These are phyloP conservation scores for Drosophila aff. DNA, from an alignment of 1,140 invertebrate genomes.

Conservation along the genomic window DNA sequence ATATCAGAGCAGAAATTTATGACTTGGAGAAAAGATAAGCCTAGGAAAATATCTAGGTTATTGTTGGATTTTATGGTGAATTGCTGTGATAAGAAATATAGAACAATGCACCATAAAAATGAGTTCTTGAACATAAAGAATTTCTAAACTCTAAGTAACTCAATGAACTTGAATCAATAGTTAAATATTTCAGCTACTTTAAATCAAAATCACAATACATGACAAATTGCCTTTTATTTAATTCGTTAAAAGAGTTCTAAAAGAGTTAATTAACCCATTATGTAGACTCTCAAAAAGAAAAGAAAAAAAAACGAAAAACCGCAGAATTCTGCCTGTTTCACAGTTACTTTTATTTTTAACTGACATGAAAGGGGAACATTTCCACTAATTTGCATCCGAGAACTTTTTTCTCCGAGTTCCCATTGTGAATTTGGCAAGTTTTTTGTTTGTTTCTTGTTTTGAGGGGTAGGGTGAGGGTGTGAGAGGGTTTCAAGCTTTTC, in stretches of 20 bases:
- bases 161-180: background rate
- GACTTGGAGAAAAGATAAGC: constrained; percentile 2
- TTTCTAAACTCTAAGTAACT: background rate
- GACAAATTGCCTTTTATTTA: constrained; percentile 1
- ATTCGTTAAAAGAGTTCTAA: background rate
- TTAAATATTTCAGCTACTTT: background rate
- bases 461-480: background rate
- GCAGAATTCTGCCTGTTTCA: constrained; percentile 19
- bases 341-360: constrained; percentile 5
- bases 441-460: constrained; percentile 9
- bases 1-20: background rate
- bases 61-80: background rate
- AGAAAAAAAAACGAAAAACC: constrained; percentile 1
- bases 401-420: constrained; percentile 24
- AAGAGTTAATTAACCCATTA: constrained; percentile 19
- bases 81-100: constrained; percentile 1
- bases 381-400: constrained; percentile 39
- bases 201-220: background rate
- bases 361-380: constrained; percentile 11
- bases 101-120: background rate
- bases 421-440: constrained; percentile 26
- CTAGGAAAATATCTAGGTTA: background rate
- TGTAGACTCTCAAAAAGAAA: constrained; percentile 1
- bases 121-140: background rate
- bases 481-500: constrained; percentile 14